phyloP scores from a whole-genome alignment of 2,113 vertebrate genomes.

The Halcyon malimbica region DNA sequence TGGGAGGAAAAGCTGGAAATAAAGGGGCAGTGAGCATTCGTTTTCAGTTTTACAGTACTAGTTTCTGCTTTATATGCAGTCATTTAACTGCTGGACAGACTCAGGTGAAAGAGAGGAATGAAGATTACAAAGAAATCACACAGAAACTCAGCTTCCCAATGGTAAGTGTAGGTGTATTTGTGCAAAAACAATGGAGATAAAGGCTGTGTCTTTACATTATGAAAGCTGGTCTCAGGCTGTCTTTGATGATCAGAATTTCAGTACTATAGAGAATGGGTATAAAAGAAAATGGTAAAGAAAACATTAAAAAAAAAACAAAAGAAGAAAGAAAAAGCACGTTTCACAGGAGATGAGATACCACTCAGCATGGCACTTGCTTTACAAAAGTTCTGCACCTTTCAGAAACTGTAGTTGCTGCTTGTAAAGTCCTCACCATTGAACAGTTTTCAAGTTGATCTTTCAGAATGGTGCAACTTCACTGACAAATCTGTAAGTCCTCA shows the following conservation, averaged over 20 bases:
- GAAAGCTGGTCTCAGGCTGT: background rate
- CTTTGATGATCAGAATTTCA: background rate
- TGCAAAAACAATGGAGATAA: background rate
- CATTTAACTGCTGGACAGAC: conserved; percentile 84
- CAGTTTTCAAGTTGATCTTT: background rate
- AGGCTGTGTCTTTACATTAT: background rate
- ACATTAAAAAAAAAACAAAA: background rate
- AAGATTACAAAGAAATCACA: conserved; percentile 84
- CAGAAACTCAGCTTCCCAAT: conserved; percentile 82
- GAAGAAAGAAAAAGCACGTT: background rate
- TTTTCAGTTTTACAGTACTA: conserved; percentile 81
- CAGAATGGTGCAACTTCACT: background rate
- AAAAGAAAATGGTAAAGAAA: background rate
- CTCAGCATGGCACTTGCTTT: background rate
- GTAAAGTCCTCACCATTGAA: background rate
- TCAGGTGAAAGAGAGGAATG: conserved; percentile 83
- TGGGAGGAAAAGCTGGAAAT: conserved; percentile 84
- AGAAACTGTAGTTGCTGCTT: background rate
- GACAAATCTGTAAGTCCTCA: background rate
- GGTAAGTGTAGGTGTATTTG: conserved; percentile 59
- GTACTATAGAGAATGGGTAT: background rate
- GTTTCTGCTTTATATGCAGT: conserved; percentile 83
- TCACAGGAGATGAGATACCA: background rate
- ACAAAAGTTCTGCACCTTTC: background rate
- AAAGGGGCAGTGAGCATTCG: conserved; percentile 84